Percentiles rank a stretch among this genome's conserved stretches.
Conservation (phyloP, 2,113 vertebrate species). For the Lepus timidus region DNA sequence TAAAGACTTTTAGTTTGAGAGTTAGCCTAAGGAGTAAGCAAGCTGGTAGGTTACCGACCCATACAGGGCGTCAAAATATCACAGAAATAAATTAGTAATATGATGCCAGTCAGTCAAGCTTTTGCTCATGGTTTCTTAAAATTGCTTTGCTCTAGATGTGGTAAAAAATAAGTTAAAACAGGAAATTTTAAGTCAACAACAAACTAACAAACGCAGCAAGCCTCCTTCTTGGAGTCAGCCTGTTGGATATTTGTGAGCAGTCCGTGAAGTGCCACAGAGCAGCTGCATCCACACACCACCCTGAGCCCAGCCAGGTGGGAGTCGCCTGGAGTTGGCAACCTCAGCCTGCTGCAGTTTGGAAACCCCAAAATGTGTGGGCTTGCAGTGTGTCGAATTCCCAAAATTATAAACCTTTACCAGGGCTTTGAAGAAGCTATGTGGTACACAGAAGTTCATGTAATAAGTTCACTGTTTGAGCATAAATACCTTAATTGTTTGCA, state of each 20-base stretch:
- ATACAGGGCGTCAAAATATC: not conserved
- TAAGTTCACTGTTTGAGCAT: not conserved
- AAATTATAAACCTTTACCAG: not conserved
- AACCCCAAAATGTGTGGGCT: not conserved
- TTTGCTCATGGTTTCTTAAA: not conserved
- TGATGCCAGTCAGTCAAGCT: not conserved
- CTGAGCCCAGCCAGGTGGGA: conserved; percentile 43
- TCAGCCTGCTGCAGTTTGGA: conserved; percentile 12
- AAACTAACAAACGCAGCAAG: not conserved
- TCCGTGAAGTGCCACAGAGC: not conserved
- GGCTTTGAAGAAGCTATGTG: not conserved
- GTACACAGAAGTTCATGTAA: not conserved
- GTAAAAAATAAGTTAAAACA: not conserved
- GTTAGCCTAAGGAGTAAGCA: not conserved
- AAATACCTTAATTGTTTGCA: not conserved
- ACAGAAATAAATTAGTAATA: not conserved
- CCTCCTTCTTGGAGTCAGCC: not conserved
- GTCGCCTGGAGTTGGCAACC: not conserved
- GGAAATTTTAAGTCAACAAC: not conserved
- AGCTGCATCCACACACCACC: conserved; percentile 32
- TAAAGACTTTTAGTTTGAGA: not conserved
- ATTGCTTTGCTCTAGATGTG: not conserved
- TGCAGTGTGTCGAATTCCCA: not conserved
- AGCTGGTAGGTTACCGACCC: not conserved
- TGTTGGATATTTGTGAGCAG: not conserved